Conservation (phyloP, 2,797 vertebrate species). For the Sebastes paucispinis region DNA sequence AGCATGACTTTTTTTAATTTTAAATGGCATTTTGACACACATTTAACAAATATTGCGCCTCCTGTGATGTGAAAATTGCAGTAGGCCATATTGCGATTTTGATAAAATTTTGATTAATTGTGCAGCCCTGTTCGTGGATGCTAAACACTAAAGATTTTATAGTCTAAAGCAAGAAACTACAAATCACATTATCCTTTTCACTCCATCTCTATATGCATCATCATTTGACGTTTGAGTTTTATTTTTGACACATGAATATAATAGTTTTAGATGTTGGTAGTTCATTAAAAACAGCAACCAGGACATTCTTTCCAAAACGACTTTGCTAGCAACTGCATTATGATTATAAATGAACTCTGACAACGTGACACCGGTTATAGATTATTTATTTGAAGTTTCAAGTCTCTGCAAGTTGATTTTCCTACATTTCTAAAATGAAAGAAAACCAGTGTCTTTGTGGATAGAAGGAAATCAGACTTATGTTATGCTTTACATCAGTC, state of each 20-base stretch:
- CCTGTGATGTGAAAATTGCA: no score
- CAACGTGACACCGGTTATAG: not conserved
- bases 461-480: not conserved
- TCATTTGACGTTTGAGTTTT: not conserved
- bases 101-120: no score
- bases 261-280: not conserved
- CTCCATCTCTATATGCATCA: not conserved
- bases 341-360: not conserved
- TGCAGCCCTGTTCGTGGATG: not conserved
- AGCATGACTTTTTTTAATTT: no score
- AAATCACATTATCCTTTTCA: not conserved
- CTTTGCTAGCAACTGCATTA: not conserved
- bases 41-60: no score
- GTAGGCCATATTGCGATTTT: no score
- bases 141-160: not conserved
- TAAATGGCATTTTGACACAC: no score
- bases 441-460: not conserved
- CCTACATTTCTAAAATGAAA: not conserved
- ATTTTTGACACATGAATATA: not conserved
- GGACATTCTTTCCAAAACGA: not conserved
- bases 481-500: not conserved
- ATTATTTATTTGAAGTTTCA: not conserved
- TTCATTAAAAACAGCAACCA: not conserved
- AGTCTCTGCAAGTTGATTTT: not conserved
- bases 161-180: not conserved